Evolutionary conservation across 30 jellyfish, hydroid and myxozoan genomes (phyloP).

Genomic region (Aurelia sp.): DNA sequence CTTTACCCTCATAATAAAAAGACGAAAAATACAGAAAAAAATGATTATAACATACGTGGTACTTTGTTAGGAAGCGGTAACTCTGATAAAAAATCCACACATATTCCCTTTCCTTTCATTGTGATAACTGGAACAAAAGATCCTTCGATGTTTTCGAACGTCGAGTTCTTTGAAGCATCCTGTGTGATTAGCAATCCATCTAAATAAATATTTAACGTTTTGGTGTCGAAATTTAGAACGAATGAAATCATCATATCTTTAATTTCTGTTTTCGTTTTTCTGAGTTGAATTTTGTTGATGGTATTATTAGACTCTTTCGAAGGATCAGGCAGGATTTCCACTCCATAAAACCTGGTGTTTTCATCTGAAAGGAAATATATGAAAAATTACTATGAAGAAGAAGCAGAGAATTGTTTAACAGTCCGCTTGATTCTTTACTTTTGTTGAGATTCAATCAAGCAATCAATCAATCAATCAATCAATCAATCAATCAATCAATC

Average conservation of each 20-base stretch:
- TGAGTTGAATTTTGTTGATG: not conserved
- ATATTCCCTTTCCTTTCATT: conserved; percentile 23
- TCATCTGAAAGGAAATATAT: not conserved
- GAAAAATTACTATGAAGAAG: too few relatives aligned
- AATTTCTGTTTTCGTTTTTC: conserved; percentile 4
- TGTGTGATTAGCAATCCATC: conserved; percentile 41
- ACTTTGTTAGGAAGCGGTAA: conserved; percentile 20
- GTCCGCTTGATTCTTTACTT: too few relatives aligned
- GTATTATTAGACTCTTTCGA: not conserved
- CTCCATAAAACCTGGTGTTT: not conserved
- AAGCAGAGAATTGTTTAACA: too few relatives aligned
- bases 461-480: not conserved
- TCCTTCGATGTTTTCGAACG: conserved; percentile 39
- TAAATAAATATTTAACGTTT: conserved; percentile 17
- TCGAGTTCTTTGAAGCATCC: not conserved
- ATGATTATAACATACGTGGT: conserved; percentile 31
- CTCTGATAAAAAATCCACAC: conserved; percentile 28
- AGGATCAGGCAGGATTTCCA: not conserved
- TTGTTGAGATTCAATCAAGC: too few relatives aligned
- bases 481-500: conserved; percentile 1
- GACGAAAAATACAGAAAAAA: not conserved
- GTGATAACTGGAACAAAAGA: conserved; percentile 34
- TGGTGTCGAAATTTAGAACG: conserved; percentile 29
- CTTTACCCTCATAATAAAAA: too few relatives aligned
- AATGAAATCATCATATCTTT: conserved; percentile 47